Base-by-base conservation (phyloP, 2,888 invertebrate species). In the Augochlorella aurata region DNA sequence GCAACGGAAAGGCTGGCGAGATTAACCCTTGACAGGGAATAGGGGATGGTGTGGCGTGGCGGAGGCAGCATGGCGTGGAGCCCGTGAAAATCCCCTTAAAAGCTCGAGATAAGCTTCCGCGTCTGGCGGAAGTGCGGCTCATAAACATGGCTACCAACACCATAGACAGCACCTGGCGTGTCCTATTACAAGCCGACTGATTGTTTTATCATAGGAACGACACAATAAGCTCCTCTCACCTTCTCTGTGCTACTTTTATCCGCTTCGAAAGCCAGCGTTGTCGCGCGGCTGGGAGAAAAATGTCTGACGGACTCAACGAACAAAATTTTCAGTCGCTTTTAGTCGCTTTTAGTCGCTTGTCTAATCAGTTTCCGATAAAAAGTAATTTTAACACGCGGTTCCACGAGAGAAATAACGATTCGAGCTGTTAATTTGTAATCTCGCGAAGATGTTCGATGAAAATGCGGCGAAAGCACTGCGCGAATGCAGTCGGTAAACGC, bases 121-220 rank as follows among this genome's bases (percentile, higher is more conserved):
- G 82, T 79, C 83, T 72, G 70, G 83, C 84, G 89, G 87, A 90
- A 90, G 90, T 82, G 79, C 85, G 81, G 69, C 88, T 89, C 89
- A 88, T 90, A 90, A 91, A 90, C 90, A 89, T 85, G 89, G 88
- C 78, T 81, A 74, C 80, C 79, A 72, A 77, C 78, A 47, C 67
- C 77, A 49, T 79, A 67, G 71, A 74, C 68, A 74, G 76, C 61
- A 50, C 69, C 50, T 75, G 75, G 73, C 71, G 70, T 76, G 78
- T 75, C 65, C 83, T 70, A 83, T 90, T 87, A 86, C 77, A 72
- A 80, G 70, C 68, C 68, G 45, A 71, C 75, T 80, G 88, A 90
- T 90, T 87, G 85, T 88, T 89, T 89, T 86, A 89, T 91, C 87
- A 75, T 82, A 80, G 77, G 58, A 80, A 81, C 77, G 74, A 75